Conservation (phyloP, 2,113 vertebrate genomes). For the Aptenodytes patagonicus region DNA sequence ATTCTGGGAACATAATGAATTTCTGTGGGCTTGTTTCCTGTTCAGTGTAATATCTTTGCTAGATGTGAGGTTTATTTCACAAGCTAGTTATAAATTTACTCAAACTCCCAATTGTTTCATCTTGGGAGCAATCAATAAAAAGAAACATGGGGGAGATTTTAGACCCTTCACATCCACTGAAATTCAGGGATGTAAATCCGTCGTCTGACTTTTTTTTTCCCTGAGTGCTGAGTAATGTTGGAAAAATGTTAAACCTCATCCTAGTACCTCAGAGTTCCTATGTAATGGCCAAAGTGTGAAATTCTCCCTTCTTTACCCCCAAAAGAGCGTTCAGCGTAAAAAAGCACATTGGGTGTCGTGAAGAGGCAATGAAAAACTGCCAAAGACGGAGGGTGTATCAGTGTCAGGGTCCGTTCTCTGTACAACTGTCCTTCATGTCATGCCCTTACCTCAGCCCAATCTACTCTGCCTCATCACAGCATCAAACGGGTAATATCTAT, state of each 20-base stretch:
- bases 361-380: not conserved
- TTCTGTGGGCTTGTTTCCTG: slow-evolving; percentile 67
- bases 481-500: not conserved
- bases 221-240: slow-evolving; percentile 12
- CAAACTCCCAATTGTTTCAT: slow-evolving; percentile 42
- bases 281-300: not conserved
- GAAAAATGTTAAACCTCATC: slow-evolving; percentile 22
- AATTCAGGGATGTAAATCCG: slow-evolving; percentile 48
- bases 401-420: not conserved
- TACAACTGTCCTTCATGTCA: not conserved
- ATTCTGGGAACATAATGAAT: slow-evolving; percentile 65
- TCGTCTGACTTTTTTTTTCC: not conserved
- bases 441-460: not conserved
- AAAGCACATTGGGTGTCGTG: not conserved
- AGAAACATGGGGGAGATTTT: slow-evolving; percentile 51
- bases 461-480: not conserved
- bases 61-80: slow-evolving; percentile 65
- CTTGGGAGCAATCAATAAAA: slow-evolving; percentile 65
- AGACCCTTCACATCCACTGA: slow-evolving; percentile 60
- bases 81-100: slow-evolving; percentile 62
- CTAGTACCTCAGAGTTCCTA: not conserved
- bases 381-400: not conserved
- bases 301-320: not conserved
- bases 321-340: not conserved
- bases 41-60: slow-evolving; percentile 48